These are phyloP conservation scores for Drosophila stalkeri DNA, from an alignment of 2,888 invertebrate genomes.

Conservation along the genomic window DNA sequence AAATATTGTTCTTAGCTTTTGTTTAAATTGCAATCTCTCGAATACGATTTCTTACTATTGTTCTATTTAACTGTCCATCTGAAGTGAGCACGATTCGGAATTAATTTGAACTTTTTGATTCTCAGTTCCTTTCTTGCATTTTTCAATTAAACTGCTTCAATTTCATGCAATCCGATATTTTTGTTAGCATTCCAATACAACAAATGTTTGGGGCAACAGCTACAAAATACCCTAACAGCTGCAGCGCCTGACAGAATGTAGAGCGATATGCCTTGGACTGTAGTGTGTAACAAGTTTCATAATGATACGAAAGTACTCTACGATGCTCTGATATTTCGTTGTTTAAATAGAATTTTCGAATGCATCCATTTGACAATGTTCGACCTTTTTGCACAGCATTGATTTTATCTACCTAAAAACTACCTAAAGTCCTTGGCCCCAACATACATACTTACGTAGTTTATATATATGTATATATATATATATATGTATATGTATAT, in stretches of 20 bases:
- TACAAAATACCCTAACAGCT: conserved; percentile 6
- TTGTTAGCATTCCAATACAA: neutral
- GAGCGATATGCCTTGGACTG: no score
- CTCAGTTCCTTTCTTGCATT: conserved; percentile 15
- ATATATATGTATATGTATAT: neutral
- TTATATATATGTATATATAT: neutral
- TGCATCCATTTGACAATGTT: conserved; percentile 29
- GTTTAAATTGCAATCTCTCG: neutral
- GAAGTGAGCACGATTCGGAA: neutral
- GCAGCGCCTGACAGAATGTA: neutral
- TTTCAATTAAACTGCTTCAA: conserved; percentile 27
- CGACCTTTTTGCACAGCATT: conserved; percentile 28
- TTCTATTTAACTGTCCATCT: neutral
- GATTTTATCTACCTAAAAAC: conserved; percentile 34
- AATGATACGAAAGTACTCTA: neutral
- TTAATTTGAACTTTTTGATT: conserved; percentile 16
- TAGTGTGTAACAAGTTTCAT: neutral
- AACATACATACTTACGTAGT: no score
- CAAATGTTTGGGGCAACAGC: neutral
- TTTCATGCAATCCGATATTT: conserved; percentile 12
- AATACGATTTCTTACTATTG: neutral
- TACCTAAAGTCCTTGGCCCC: conserved; percentile 18
- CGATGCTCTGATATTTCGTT: neutral
- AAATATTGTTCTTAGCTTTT: neutral
- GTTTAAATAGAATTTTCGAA: conserved; percentile 9